Evolutionary conservation across 2,113 vertebrate genomes (phyloP), one percentile per base, ranked within the genome.

Genomic region (Aegithalos caudatus): DNA sequence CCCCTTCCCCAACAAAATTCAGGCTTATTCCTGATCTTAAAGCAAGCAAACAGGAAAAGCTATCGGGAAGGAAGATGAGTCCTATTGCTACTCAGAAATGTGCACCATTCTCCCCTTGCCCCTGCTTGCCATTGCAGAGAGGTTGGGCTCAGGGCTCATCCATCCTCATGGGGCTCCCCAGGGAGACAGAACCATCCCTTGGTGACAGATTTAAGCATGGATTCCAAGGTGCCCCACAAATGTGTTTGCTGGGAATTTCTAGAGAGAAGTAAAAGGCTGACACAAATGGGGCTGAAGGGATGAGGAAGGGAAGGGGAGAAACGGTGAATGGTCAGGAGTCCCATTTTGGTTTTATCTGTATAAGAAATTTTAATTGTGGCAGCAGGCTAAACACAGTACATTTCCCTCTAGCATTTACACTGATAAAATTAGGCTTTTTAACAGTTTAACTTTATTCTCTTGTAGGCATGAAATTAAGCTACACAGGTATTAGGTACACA

Each of bases 401-500:
- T 92, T 92, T 94, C 51, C 79, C 42, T 86, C 42, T 37, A 93
- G 88, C 50, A 37, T 85, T 94, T 74, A 67, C 40, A 61, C 25
- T 64, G 77, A 74, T 94, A 86, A 35, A 90, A 92, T 80, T 65
- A 77, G 69, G 10, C 29, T 84, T 88, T 91, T 86, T 57, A 86
- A 64, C 65, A 89, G 44, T 91, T 88, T 88, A 73, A 80, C 91
- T 92, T 87, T 56, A 57, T 89, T 95, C 73, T 91, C 81, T 93
- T 64, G 45, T 81, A 95, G 92, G 83, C 95, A 96, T 94, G 96
- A 92, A 97, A 95, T 95, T 89, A 94, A 94, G 86, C 91, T 91
- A 67, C 81, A 79, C 92, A 89, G 69, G 96, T 96, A 94, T 95
- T 94, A 92, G 84, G 74, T 94, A 71, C 60, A 93, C 37, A 50